Evolutionary conservation across 2,797 vertebrate genomes (phyloP), one percentile per base, ranked within the genome.

Genomic region (Synanceia verrucosa): DNA sequence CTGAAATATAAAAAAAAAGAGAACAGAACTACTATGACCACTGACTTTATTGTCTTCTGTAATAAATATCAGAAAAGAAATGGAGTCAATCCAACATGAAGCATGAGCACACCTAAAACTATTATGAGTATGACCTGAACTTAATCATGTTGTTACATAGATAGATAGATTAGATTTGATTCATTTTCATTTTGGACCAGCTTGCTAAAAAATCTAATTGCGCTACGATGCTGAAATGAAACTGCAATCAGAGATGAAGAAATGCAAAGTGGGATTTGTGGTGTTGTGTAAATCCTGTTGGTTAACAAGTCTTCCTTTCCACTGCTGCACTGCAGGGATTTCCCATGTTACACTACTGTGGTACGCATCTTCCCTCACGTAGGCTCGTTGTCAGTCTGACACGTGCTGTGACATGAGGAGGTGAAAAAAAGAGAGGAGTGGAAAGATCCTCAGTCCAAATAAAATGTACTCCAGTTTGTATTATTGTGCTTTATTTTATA

Each of bases 321-420:
- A n/a, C n/a, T n/a, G 1, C 34, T 65, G 53, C 72, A 70, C 62
- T 70, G 73, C 65, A 82, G 80, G 88, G 71, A 87, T 86, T 89
- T 84, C 84, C 90, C 80, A 60, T 73, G 39, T 73, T 75, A 6
- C 78, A 13, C 39, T 3, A 13, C 31, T 37, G 73, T n/a, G n/a
- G n/a, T 50, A 85, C 82, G 70, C 81, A 21, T 76, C 64, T 31
- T 78, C 34, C 66, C 28, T 84, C 90, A 91, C 89, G 87, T 92
- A 91, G 73, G 43, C 82, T 47, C 6, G 16, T 6, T 53, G 29
- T 72, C 39, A 13, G 36, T 33, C 29, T 24, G 56, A 62, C 79
- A 80, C 79, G 62, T 83, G 75, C 10, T 48, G 26, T 28, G 29
- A 50, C 47, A 51, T 55, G 53, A 33, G 12, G 43, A 47, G 63